Percentiles rank a stretch among this genome's conserved stretches.
phyloP scores from a whole-genome alignment of 2,113 vertebrate species.

The Rhinichthys klamathensis region DNA sequence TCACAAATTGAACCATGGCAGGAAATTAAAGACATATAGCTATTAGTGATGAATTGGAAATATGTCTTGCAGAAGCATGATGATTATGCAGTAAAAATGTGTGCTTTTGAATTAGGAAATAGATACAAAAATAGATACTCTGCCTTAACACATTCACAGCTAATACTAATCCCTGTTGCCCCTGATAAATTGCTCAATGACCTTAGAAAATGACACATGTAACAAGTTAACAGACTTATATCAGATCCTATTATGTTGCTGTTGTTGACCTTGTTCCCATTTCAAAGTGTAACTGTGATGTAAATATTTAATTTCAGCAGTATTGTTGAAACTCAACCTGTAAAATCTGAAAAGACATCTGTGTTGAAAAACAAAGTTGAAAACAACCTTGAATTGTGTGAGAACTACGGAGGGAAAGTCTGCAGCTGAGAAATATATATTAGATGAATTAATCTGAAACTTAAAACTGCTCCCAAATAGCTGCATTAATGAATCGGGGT shows the following conservation, averaged over 20 bases:
- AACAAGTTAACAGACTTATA: not conserved
- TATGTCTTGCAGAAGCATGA: not conserved
- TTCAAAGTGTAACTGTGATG: not conserved
- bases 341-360: slow-evolving; percentile 3
- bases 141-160: not conserved
- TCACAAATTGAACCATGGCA: not conserved
- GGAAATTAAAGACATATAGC: not conserved
- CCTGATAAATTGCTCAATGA: slow-evolving; percentile 7
- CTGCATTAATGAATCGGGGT: not conserved
- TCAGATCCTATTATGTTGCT: slow-evolving; percentile 3
- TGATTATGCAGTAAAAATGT: not conserved
- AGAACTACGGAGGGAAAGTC: not conserved
- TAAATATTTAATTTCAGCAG: not conserved
- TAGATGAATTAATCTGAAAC: not conserved
- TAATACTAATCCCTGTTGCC: not conserved
- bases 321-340: not conserved
- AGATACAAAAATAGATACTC: not conserved
- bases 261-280: not conserved
- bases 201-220: not conserved
- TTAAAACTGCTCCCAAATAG: not conserved
- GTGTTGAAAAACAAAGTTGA: not conserved
- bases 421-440: not conserved
- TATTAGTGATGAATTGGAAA: not conserved
- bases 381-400: not conserved
- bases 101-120: not conserved